Evolutionary conservation across 2,797 vertebrate genomes (phyloP), one percentile per base, ranked within the genome.

Genomic region (Urosaurus nigricauda): DNA sequence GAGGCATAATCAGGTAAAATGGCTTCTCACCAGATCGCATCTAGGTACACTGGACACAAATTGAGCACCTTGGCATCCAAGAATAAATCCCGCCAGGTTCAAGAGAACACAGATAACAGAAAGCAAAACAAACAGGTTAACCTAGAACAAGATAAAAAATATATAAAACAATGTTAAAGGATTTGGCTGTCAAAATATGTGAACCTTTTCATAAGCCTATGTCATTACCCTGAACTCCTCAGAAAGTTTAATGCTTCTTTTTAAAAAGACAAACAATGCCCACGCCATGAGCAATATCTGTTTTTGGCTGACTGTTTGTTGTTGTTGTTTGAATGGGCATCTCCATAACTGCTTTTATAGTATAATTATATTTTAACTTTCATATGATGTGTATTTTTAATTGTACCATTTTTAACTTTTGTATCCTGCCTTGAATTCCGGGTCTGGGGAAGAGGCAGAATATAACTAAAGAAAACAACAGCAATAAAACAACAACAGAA

Each of bases 21-120:
- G 32, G 80, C 29, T 81, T 88, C 98, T 98, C 96, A 98, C 98
- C 98, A 97, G 95, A 91, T 97, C 88, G 73, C 98, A 98, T 95
- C 95, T 96, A 92, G 96, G 96, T 91, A 97, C 96, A 43, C 96
- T 96, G 96, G 98, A 97, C 75, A 98, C 97, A 95, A 98, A 97
- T 80, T 97, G 98, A 90, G 98, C 94, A 80, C 98, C 97, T 96
- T 98, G 97, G 94, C 97, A 98, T 96, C 97, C 98, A 11, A 98
- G 95, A 94, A 98, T 97, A 95, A 98, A 98, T 91, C 97, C 98
- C 60, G 97, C 96, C 91, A 98, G 93, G 88, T 98, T 98, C 86
- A 99, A 96, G 86, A 98, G 97, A 90, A 98, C 97, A 92, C 97
- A 98, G 71, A 98, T 95, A 94, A 98, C 87, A 17, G 98, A 98